Evolutionary conservation across 2,888 invertebrate species (phyloP).

Genomic region (Mellilla xanthometata): DNA sequence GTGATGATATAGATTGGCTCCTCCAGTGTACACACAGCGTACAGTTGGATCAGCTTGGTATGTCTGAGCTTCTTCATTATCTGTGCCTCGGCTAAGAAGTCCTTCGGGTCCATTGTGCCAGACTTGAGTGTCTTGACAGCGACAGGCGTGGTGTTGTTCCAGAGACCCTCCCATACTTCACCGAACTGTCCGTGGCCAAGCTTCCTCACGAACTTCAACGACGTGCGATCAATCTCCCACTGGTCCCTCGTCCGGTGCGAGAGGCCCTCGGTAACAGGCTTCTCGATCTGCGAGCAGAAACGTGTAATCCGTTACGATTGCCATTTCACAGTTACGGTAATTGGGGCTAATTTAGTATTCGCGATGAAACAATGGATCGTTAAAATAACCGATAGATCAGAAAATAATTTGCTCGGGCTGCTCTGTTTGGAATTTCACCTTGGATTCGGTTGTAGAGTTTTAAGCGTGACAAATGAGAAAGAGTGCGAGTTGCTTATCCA

Average conservation of each 20-base stretch:
- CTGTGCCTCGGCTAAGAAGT: conserved; percentile 99
- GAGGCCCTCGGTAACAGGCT: conserved; percentile 98
- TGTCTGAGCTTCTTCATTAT: conserved; percentile 99
- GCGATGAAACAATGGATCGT: conserved; percentile 20
- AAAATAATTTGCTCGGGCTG: conserved; percentile 8
- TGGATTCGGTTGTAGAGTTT: background rate
- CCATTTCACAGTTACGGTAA: conserved; percentile 22
- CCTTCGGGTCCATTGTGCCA: conserved; percentile 99
- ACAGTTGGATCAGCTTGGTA: conserved; percentile 97
- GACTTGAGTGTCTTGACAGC: conserved; percentile 99
- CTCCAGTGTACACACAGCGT: conserved; percentile 99
- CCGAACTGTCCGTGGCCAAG: conserved; percentile 99
- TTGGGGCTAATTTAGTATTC: conserved; percentile 20
- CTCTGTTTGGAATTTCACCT: conserved; percentile 1
- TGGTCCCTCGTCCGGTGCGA: conserved; percentile 99
- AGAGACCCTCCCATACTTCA: conserved; percentile 99
- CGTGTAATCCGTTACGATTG: conserved; percentile 14
- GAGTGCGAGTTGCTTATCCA: too few species aligned
- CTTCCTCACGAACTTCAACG: conserved; percentile 98
- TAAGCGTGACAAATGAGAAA: conserved; percentile 4
- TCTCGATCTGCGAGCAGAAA: conserved; percentile 89
- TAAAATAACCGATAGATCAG: conserved; percentile 16
- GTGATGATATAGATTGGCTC: conserved; percentile 99
- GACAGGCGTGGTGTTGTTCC: conserved; percentile 99
- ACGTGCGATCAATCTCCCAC: conserved; percentile 99